These are phyloP conservation scores for Diploscapter pachys DNA, from an alignment of 1,140 invertebrate genomes.

Conservation along the genomic window DNA sequence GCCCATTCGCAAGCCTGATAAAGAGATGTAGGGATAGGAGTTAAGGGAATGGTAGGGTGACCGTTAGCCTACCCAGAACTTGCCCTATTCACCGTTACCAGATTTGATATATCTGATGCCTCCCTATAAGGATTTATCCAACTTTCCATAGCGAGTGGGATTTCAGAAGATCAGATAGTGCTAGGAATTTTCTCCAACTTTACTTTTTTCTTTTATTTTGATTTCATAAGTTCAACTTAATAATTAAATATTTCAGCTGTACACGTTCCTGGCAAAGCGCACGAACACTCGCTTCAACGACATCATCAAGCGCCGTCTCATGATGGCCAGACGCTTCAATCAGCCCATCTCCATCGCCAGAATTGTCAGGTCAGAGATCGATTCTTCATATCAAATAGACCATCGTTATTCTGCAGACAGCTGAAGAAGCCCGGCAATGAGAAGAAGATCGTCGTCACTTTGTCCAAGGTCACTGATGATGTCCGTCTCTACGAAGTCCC, in stretches of 20 bases:
- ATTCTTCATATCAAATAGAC: no score
- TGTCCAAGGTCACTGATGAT: conserved; percentile 93
- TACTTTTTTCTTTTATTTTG: conserved; percentile 43
- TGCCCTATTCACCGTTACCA: no score
- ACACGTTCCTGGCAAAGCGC: conserved; percentile 89
- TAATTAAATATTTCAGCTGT: conserved; percentile 69
- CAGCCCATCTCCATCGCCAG: conserved; percentile 87
- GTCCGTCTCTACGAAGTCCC: conserved; percentile 84
- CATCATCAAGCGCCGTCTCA: conserved; percentile 86
- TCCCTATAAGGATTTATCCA: no score
- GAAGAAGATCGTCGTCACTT: conserved; percentile 83
- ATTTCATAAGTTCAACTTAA: neutral
- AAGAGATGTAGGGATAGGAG: no score
- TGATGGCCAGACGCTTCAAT: conserved; percentile 91
- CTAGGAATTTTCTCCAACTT: neutral
- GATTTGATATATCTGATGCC: no score
- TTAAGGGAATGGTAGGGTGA: no score
- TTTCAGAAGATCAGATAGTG: no score
- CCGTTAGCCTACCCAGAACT: no score
- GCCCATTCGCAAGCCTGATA: no score
- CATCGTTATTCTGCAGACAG: neutral
- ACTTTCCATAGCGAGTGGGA: no score
- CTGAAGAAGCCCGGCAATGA: conserved; percentile 77
- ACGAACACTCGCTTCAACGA: conserved; percentile 93
- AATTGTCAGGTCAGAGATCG: conserved; percentile 64